phyloP scores from a whole-genome alignment of 2,888 invertebrate genomes.

The Lycaena phlaeas region DNA sequence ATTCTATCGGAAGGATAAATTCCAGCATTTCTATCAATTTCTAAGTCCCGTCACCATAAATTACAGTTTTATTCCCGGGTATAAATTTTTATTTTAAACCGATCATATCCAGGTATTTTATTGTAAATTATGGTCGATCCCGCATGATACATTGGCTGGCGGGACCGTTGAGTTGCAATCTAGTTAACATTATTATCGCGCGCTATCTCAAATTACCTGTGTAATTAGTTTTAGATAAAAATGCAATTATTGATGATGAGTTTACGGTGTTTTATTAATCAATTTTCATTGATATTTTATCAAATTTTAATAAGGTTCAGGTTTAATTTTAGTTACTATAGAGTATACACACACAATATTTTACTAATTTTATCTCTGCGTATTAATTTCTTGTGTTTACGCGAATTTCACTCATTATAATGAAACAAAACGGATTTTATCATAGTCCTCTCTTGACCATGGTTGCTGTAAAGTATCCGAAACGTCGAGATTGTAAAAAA shows the following conservation, averaged over 20 bases:
- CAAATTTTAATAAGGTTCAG: no score
- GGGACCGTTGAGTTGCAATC: constrained; percentile 20
- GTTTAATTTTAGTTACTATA: no score
- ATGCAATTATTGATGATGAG: neutral
- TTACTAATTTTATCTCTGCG: no score
- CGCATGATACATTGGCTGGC: constrained; percentile 28
- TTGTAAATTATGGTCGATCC: constrained; percentile 51
- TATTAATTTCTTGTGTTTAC: no score
- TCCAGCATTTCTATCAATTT: constrained; percentile 16
- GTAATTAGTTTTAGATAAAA: constrained; percentile 6
- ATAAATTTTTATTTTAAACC: constrained; percentile 48
- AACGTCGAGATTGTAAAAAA: no score
- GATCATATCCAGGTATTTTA: constrained; percentile 44
- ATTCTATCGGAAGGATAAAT: constrained; percentile 8
- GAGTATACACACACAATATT: no score
- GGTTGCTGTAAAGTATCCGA: no score
- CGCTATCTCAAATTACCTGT: constrained; percentile 4
- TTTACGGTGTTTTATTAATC: neutral
- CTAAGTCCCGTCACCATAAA: constrained; percentile 18
- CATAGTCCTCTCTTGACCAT: no score
- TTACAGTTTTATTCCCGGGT: constrained; percentile 21
- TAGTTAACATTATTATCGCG: constrained; percentile 7
- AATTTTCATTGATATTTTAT: no score
- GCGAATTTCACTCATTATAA: no score
- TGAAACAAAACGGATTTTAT: no score